phyloP scores from a whole-genome alignment of 2,888 invertebrate genomes.

The Eledona agricola region DNA sequence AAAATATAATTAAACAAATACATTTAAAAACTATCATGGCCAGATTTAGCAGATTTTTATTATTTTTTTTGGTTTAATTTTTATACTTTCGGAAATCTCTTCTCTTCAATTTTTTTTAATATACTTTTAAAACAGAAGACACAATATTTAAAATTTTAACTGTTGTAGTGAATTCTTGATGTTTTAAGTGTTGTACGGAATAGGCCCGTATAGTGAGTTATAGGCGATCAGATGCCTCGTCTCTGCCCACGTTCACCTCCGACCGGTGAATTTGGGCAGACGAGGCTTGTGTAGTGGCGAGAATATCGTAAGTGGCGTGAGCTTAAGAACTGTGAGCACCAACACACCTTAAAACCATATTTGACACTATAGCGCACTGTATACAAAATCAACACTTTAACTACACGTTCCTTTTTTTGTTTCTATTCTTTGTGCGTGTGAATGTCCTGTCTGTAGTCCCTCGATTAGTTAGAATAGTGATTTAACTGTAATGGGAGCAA shows the following conservation, averaged over 20 bases:
- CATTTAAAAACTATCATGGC: too few species aligned
- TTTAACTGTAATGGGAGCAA: constrained; percentile 65
- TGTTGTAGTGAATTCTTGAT: too few species aligned
- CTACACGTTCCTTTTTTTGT: constrained; percentile 30
- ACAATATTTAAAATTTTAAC: too few species aligned
- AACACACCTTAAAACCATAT: constrained; percentile 40
- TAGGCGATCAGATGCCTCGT: constrained; percentile 7
- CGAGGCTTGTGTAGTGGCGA: constrained; percentile 23
- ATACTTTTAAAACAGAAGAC: too few species aligned
- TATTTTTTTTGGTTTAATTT: too few species aligned
- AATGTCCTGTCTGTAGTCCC: constrained; percentile 35
- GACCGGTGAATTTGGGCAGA: constrained; percentile 30
- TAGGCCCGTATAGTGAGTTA: too few species aligned
- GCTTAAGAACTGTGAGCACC: constrained; percentile 38
- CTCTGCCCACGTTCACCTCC: constrained; percentile 30
- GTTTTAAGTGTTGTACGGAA: too few species aligned
- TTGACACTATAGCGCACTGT: constrained; percentile 46
- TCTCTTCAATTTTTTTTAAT: too few species aligned
- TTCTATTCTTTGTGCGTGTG: constrained; percentile 36
- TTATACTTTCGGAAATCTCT: too few species aligned
- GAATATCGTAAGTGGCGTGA: constrained; percentile 39
- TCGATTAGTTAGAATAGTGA: constrained; percentile 35
- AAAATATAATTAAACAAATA: too few species aligned
- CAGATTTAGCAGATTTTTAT: too few species aligned
- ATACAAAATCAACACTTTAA: constrained; percentile 27